A percentile compares a stretch with the other conserved stretches of the same genome.
phyloP scores from a whole-genome alignment of 2,797 vertebrate species.

The Pachyuromys duprasi region DNA sequence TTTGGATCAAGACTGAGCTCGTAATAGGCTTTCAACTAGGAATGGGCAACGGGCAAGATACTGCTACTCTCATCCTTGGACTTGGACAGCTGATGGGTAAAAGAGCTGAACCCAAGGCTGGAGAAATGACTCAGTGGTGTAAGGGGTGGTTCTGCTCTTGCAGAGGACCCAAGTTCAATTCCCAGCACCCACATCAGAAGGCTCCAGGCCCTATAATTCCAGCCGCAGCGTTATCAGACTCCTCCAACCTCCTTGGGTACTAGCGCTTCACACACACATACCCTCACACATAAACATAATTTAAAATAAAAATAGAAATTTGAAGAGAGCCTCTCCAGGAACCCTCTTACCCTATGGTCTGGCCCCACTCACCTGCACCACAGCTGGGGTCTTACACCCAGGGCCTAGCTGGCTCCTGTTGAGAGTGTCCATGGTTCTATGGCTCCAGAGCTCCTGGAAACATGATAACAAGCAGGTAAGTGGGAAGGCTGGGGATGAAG shows the following conservation, averaged over 20 bases:
- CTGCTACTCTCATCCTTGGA: background rate
- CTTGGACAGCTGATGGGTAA: background rate
- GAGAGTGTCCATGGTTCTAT: constrained; percentile 90
- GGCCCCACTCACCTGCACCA: constrained; percentile 90
- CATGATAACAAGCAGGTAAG: constrained; percentile 24
- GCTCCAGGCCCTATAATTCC: background rate
- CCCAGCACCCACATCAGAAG: background rate
- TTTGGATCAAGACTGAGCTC: constrained; percentile 54
- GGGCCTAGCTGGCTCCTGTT: constrained; percentile 86
- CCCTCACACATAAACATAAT: background rate
- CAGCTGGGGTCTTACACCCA: constrained; percentile 87
- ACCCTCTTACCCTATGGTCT: background rate
- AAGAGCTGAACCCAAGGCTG: background rate
- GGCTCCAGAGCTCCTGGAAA: constrained; percentile 61
- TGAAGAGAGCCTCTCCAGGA: background rate
- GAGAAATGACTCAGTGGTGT: background rate
- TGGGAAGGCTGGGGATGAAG: background rate
- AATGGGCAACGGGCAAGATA: background rate
- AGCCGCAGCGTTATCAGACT: background rate
- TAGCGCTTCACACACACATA: background rate
- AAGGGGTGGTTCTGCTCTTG: background rate
- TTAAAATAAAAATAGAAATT: background rate
- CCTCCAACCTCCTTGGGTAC: background rate
- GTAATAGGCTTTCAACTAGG: constrained; percentile 56
- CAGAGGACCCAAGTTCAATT: background rate